Conservation (phyloP, 2,113 vertebrate genomes). For the Gnathonemus longibarbis region DNA sequence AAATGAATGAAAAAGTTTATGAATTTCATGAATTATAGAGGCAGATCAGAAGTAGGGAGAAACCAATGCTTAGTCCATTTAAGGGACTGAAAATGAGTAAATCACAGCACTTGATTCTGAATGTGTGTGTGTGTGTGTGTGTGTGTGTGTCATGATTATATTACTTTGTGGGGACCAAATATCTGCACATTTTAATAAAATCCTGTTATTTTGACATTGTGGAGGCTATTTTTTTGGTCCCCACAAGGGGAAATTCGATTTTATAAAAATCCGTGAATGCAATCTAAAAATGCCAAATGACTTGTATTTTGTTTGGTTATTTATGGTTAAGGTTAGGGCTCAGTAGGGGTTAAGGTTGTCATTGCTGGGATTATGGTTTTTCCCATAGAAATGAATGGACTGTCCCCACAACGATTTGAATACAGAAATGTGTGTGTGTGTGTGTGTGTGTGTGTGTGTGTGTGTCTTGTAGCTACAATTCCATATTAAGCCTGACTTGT, state of each 20-base stretch:
- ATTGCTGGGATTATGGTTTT: background rate
- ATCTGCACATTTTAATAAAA: background rate
- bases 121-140: background rate
- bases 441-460: background rate
- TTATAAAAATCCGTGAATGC: background rate
- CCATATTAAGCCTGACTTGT: background rate
- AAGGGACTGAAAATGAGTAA: background rate
- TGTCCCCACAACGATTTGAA: background rate
- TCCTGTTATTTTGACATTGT: background rate
- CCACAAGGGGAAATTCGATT: background rate
- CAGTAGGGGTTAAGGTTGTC: background rate
- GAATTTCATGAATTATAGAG: constrained; percentile 1
- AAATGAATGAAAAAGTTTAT: constrained; percentile 17
- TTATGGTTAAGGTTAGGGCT: background rate
- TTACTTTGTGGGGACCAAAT: background rate
- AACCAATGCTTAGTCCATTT: background rate
- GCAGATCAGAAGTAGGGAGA: background rate
- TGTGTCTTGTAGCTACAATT: background rate
- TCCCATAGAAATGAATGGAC: background rate
- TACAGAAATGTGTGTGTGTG: background rate
- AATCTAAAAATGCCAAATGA: background rate
- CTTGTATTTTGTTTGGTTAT: background rate
- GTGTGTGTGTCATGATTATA: background rate
- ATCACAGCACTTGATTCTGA: background rate
- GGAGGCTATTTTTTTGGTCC: background rate